These are phyloP conservation scores for Caenorhabditis plicata DNA, from an alignment of 2,888 invertebrate genomes.

Conservation along the genomic window DNA sequence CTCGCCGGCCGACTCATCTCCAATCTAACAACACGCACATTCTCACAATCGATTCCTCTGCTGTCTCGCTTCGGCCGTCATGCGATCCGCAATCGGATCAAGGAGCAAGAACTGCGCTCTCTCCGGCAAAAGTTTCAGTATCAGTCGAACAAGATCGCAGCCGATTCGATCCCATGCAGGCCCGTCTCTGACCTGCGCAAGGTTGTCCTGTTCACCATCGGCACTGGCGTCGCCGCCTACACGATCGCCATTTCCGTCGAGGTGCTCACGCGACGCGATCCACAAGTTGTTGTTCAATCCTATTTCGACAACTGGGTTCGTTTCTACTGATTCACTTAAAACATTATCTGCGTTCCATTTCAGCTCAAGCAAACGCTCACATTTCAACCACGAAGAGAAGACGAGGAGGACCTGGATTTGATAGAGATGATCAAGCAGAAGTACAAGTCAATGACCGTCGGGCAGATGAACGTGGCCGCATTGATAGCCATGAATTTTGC, in stretches of 20 bases:
- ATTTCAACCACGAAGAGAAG: conserved; percentile 3
- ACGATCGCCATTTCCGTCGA: conserved; percentile 19
- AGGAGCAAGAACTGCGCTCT: conserved; percentile 36
- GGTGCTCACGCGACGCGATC: conserved; percentile 3
- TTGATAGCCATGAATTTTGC: conserved; percentile 50
- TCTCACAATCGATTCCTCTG: conserved; percentile 19
- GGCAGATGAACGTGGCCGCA: no score
- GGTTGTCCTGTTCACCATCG: conserved; percentile 21
- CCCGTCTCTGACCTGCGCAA: conserved; percentile 17
- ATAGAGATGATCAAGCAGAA: conserved; percentile 19
- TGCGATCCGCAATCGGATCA: conserved; percentile 28
- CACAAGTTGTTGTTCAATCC: no score
- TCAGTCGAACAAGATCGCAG: neutral
- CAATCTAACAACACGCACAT: conserved; percentile 11
- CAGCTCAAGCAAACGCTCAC: no score
- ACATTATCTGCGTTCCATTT: no score
- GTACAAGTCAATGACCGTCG: no score
- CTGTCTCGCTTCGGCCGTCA: conserved; percentile 34
- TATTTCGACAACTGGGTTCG: no score
- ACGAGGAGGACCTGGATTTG: conserved; percentile 6
- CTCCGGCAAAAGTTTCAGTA: conserved; percentile 6
- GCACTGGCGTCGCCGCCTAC: conserved; percentile 14
- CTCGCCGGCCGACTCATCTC: conserved; percentile 6
- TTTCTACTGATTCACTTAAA: conserved; percentile 34
- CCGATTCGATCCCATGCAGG: conserved; percentile 18